Evolutionary conservation across 2,888 invertebrate species (phyloP).

Genomic region (Julus scandinavius): DNA sequence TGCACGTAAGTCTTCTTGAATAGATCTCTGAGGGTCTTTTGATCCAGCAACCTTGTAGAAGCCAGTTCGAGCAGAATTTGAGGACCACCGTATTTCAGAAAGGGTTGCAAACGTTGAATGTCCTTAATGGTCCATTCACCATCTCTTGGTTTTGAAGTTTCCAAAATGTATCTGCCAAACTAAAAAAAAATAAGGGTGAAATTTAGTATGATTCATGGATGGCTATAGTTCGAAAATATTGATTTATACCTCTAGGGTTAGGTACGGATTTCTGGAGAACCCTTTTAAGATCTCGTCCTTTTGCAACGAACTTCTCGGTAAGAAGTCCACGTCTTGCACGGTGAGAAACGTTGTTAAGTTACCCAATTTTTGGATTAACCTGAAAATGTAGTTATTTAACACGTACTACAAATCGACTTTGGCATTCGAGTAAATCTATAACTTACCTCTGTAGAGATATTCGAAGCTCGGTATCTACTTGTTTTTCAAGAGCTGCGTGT

Average conservation of each 20-base stretch:
- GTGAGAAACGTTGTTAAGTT: conserved; percentile 21
- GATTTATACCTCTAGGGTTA: neutral
- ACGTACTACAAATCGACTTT: neutral
- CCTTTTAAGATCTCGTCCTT: neutral
- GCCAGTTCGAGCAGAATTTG: conserved; percentile 27
- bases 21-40: conserved; percentile 22
- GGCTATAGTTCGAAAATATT: neutral
- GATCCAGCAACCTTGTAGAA: neutral
- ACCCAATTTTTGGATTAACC: neutral
- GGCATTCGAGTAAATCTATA: neutral
- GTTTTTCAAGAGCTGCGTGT: neutral
- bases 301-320: conserved; percentile 19
- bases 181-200: neutral
- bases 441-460: neutral
- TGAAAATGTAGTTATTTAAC: neutral
- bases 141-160: neutral
- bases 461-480: neutral
- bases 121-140: conserved; percentile 19
- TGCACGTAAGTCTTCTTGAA: conserved; percentile 13
- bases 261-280: neutral
- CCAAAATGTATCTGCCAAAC: conserved; percentile 47
- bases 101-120: neutral
- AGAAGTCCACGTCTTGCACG: conserved; percentile 15
- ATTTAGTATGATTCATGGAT: neutral
- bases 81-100: conserved; percentile 37